These are phyloP conservation scores for Dysmachus trigonus DNA, from an alignment of 2,888 invertebrate genomes.

Conservation along the genomic window DNA sequence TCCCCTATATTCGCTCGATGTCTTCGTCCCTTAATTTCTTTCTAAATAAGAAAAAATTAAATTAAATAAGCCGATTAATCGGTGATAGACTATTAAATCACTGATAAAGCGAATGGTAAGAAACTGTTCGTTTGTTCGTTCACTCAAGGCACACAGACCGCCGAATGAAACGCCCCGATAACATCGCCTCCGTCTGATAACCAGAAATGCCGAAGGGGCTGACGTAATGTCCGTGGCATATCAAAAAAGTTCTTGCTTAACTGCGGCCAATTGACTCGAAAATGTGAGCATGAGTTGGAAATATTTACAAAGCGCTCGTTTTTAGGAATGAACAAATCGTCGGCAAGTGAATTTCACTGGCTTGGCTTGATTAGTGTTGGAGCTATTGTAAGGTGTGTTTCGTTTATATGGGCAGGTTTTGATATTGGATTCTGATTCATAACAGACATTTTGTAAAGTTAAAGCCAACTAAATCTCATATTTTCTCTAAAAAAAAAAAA, in stretches of 20 bases:
- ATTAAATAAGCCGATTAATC: neutral
- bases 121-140: neutral
- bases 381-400: neutral
- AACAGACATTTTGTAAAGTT: neutral
- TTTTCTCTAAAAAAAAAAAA: neutral
- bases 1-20: neutral
- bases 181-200: neutral
- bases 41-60: neutral
- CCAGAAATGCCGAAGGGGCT: neutral
- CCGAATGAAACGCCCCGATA: neutral
- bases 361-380: neutral
- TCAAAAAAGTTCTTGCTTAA: neutral
- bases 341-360: neutral
- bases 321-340: neutral
- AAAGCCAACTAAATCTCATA: neutral
- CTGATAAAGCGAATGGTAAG: neutral
- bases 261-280: neutral
- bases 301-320: neutral
- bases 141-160: neutral
- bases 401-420: neutral
- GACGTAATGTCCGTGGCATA: constrained; percentile 1
- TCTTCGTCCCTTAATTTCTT: neutral
- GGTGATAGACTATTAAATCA: neutral
- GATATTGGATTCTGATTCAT: neutral
- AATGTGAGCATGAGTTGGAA: neutral